Evolutionary conservation across 2,888 invertebrate genomes (phyloP), one percentile per base, ranked within the genome.

Genomic region (Trachelus iudaicus): DNA sequence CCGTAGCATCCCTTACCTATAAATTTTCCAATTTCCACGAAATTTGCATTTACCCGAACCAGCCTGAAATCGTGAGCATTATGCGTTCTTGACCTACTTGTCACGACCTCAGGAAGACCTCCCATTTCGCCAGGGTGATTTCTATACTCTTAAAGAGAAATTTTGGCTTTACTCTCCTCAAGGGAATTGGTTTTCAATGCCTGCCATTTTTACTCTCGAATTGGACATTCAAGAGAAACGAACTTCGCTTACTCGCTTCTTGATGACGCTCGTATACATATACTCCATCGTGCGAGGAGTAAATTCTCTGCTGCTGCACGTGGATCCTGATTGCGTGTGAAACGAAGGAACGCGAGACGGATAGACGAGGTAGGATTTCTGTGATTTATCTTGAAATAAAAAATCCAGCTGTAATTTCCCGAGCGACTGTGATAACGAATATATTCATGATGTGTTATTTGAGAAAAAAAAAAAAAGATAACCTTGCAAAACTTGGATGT

Each of bases 11-110:
- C 56, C 56, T 73, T 30, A 69, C 34, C 69, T 69, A 73, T 30
- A 13, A 56, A 56, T 69, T 74, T 74, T 12, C 71, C 15, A 35
- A 73, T 34, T 31, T 76, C n/a, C 40, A 23, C 23, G 15, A 35
- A 75, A 68, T 76, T 31, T 71, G 69, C 77, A 34, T 23, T 73
- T 73, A 73, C 37, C 40, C 75, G 75, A 35, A 69, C 69, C 77
- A 69, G 69, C 73, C 37, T 40, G 37, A 40, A 69, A 40, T 68
- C 68, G 76, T 56, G 69, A 73, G 56, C 77, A 79, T 75, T 78
- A 75, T 81, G 76, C 78, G 83, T 82, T 85, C 86, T 85, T 85
- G 87, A 87, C 87, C 87, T 83, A 85, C 80, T 83, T 85, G 82
- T 83, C 82, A 56, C 56, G 56, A 56, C 56, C 40, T 13, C 40